Evolutionary conservation across 2,113 vertebrate genomes (phyloP), one percentile per base, ranked within the genome.

Genomic region (Toxotes jaculatrix): DNA sequence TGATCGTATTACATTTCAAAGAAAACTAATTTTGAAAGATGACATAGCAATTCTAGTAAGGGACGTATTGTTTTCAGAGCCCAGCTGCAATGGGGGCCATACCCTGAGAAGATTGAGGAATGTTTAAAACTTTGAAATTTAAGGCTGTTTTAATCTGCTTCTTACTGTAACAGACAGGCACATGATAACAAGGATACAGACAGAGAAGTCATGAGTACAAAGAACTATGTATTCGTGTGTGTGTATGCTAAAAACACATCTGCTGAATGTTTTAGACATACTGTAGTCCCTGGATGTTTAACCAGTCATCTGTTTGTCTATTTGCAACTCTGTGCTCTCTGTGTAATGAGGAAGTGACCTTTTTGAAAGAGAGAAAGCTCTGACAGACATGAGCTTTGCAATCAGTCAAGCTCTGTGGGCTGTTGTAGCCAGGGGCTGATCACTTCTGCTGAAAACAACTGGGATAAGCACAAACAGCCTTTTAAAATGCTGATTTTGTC

Each of bases 1-100:
- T 21, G 43, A 53, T 67, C 31, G n/a, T 42, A 59, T 84, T 82
- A 66, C 60, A 77, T 80, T 88, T 90, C 60, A 84, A 64, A 53
- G 31, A 66, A 38, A 66, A 55, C n/a, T 16, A 12, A 86, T 82
- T 51, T 61, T 71, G 38, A 77, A 13, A 59, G 61, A 74, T 89
- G 86, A 87, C 72, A 51, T 14, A 49, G 74, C 80, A 80, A 8
- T 88, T 49, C 73, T 61, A 66, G 92, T 72, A 93, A 83, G 19
- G 53, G 68, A 40, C 1, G 56, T 49, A 89, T 88, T 94, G 91
- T 93, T 87, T 88, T 63, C 40, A 49, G 77, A 71, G 69, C 11
- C 63, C 91, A 93, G 88, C 88, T 92, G 91, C 87, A 88, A 63
- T 3, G 13, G 13, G 43, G 59, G 36, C 4, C 21, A 19, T 36